Conservation (phyloP, 2,113 vertebrate species). For the Gadus macrocephalus region DNA sequence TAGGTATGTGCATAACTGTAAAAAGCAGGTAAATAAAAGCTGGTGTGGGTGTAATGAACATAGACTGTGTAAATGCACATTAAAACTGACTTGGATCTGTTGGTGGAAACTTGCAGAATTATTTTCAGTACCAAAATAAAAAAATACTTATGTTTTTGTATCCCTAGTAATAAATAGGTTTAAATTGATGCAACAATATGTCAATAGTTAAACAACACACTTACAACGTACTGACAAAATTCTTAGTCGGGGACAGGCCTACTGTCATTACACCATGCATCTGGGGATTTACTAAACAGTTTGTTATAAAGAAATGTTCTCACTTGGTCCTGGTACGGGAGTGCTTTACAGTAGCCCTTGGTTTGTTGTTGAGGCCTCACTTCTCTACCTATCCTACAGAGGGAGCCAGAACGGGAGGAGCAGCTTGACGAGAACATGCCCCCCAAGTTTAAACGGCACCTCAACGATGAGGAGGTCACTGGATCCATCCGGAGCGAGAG, state of each 20-base stretch:
- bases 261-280: background rate
- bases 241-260: background rate
- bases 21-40: too few species aligned
- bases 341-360: background rate
- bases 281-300: background rate
- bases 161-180: too few species aligned
- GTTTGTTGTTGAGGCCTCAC: background rate
- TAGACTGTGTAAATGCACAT: too few species aligned
- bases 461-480: conserved; percentile 95
- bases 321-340: background rate
- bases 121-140: too few species aligned
- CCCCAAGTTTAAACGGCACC: conserved; percentile 96
- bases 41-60: too few species aligned
- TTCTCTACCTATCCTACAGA: conserved; percentile 51
- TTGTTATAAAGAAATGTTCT: background rate
- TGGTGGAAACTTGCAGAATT: too few species aligned
- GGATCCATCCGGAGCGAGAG: conserved; percentile 94
- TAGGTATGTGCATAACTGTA: too few species aligned
- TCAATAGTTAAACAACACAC: too few species aligned
- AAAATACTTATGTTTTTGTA: too few species aligned
- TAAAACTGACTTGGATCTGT: too few species aligned
- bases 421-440: conserved; percentile 82
- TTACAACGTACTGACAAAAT: background rate
- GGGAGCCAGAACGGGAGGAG: conserved; percentile 77
- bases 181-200: too few species aligned